Conservation (phyloP, 2,797 vertebrate species). For the Myotis myotis region DNA sequence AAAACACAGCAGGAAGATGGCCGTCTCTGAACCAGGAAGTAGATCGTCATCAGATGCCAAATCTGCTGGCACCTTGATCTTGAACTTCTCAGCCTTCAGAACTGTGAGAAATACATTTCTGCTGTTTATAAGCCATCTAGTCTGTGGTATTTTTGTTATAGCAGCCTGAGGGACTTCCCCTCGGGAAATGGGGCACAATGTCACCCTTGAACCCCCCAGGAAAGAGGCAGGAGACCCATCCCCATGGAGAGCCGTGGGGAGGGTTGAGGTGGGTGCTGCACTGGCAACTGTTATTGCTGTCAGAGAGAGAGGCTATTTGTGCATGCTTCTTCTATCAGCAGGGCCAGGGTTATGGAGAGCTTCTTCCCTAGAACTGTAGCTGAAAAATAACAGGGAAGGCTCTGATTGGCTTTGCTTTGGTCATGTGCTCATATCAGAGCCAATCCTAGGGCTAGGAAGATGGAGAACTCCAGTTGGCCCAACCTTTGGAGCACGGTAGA, state of each 20-base stretch:
- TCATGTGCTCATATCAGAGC: background rate
- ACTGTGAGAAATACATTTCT: background rate
- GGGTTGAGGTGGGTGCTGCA: rapidly evolving
- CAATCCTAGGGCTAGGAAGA: background rate
- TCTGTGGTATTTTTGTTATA: background rate
- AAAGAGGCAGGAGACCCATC: background rate
- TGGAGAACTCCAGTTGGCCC: background rate
- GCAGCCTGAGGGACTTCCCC: background rate
- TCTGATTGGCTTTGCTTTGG: background rate
- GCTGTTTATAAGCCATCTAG: background rate
- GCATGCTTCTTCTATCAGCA: background rate
- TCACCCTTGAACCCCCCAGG: background rate
- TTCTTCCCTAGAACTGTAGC: background rate
- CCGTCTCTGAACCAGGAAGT: background rate
- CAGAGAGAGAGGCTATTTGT: too few species aligned
- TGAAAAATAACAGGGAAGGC: background rate
- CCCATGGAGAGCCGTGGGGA: background rate
- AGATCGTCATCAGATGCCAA: background rate
- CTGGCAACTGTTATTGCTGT: background rate
- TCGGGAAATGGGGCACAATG: background rate
- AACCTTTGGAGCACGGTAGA: background rate
- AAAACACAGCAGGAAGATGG: background rate
- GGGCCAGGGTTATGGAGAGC: background rate
- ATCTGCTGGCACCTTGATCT: background rate
- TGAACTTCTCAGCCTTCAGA: background rate